Evolutionary conservation across 2,113 vertebrate genomes (phyloP).

Genomic region (Ancistrus triradiatus): DNA sequence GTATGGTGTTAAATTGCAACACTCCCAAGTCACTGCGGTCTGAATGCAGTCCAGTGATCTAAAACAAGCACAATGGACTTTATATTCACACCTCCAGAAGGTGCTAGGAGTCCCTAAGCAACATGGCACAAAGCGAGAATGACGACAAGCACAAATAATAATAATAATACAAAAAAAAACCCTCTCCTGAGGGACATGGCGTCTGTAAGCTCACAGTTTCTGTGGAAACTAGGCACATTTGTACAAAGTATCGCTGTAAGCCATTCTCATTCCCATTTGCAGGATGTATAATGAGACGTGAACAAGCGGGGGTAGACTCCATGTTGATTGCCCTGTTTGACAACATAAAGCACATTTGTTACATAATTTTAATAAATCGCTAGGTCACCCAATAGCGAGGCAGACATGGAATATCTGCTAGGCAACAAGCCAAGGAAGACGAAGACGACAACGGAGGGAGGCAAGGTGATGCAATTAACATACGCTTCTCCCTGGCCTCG

Average conservation of each 20-base stretch:
- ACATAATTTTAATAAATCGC: conserved; percentile 53
- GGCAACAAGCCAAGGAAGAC: conserved; percentile 56
- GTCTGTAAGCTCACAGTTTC: conserved; percentile 29
- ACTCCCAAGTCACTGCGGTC: background rate
- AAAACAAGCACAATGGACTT: conserved; percentile 19
- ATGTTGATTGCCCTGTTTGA: background rate
- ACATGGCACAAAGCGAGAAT: background rate
- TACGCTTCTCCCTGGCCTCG: background rate
- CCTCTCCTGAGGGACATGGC: conserved; percentile 6
- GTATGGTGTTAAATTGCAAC: background rate
- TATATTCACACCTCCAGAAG: conserved; percentile 13
- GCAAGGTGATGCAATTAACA: conserved; percentile 11
- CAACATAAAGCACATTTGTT: conserved; percentile 43
- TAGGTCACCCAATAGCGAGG: conserved; percentile 60
- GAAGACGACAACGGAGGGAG: background rate
- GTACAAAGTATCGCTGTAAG: conserved; percentile 18
- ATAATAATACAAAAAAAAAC: no score
- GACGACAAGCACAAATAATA: conserved; percentile 7
- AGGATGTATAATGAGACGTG: conserved; percentile 10
- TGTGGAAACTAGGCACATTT: conserved; percentile 38
- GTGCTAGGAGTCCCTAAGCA: conserved; percentile 8
- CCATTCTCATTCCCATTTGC: conserved; percentile 24
- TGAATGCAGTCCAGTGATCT: background rate
- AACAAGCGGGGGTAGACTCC: conserved; percentile 1
- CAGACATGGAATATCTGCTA: conserved; percentile 59